Evolutionary conservation across 2,888 invertebrate species (phyloP).

Genomic region (Hermodice carunculata): DNA sequence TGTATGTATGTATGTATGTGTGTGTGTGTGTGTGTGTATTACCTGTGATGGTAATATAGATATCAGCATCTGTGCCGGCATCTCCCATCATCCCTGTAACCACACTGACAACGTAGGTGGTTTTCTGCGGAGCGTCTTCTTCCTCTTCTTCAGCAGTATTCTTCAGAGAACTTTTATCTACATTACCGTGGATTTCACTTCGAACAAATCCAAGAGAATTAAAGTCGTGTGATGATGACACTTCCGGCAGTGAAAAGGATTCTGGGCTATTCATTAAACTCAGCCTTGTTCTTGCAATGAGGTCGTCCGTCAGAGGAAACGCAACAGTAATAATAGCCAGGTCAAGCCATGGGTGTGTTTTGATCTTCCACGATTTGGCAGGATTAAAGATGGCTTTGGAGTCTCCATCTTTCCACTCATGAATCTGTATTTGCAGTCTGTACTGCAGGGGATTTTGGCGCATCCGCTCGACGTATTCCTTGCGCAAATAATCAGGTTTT

Average conservation of each 20-base stretch:
- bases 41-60: slow-evolving; percentile 36
- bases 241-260: slow-evolving; percentile 11
- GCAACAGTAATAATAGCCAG: slow-evolving; percentile 29
- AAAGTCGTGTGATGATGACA: slow-evolving; percentile 19
- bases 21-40: no score
- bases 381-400: background rate
- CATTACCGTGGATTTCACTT: slow-evolving; percentile 11
- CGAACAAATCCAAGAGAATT: slow-evolving; percentile 13
- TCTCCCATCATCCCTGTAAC: slow-evolving; percentile 22
- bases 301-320: slow-evolving; percentile 8
- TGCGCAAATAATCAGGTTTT: slow-evolving; percentile 15
- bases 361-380: background rate
- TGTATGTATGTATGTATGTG: no score
- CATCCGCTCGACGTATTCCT: slow-evolving; percentile 18
- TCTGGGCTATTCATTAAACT: slow-evolving; percentile 17
- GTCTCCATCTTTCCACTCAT: background rate
- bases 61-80: slow-evolving; percentile 36
- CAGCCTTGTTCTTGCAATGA: slow-evolving; percentile 17
- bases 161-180: background rate
- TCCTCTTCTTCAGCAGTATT: background rate
- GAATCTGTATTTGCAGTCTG: slow-evolving; percentile 18
- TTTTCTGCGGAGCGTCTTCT: background rate
- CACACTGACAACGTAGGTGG: slow-evolving; percentile 14
- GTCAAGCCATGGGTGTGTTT: slow-evolving; percentile 28
- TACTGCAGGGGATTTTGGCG: slow-evolving; percentile 13